phyloP scores from a whole-genome alignment of 1,140 invertebrate species.

The Leptinotarsa lineolata region DNA sequence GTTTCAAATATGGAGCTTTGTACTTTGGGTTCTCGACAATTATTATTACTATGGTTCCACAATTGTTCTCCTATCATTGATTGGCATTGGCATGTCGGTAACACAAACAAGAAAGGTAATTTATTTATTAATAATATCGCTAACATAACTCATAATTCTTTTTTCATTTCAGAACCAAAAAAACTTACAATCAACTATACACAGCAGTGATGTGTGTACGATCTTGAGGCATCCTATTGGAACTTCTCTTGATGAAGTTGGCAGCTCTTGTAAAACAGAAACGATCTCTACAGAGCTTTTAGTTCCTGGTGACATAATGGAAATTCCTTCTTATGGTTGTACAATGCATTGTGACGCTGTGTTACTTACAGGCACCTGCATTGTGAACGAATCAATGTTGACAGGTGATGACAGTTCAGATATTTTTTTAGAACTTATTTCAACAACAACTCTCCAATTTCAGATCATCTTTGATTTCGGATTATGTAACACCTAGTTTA shows the following conservation, averaged over 20 bases:
- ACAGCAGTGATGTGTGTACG: constrained; percentile 69
- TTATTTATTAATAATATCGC: not conserved
- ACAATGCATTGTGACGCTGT: constrained; percentile 85
- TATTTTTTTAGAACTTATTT: not conserved
- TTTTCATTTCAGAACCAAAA: constrained; percentile 68
- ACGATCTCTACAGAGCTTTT: constrained; percentile 64
- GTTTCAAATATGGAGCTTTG: constrained; percentile 87
- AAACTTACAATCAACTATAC: constrained; percentile 71
- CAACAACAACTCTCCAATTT: too few species aligned
- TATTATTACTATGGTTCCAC: constrained; percentile 88
- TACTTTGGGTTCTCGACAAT: constrained; percentile 79
- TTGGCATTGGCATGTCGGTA: constrained; percentile 81
- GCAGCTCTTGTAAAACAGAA: constrained; percentile 37
- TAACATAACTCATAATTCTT: not conserved
- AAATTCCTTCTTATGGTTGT: constrained; percentile 79
- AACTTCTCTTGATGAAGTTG: constrained; percentile 30
- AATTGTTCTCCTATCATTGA: constrained; percentile 84
- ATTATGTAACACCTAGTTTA: too few species aligned
- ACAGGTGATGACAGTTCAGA: constrained; percentile 67
- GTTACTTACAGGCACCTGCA: constrained; percentile 81
- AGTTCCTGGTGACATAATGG: constrained; percentile 82
- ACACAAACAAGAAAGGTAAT: constrained; percentile 79
- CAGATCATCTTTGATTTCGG: too few species aligned
- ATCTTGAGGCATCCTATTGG: constrained; percentile 57
- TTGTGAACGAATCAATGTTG: constrained; percentile 97